Conservation (phyloP, 2,888 invertebrate species). For the Noctuana brunneofusca region DNA sequence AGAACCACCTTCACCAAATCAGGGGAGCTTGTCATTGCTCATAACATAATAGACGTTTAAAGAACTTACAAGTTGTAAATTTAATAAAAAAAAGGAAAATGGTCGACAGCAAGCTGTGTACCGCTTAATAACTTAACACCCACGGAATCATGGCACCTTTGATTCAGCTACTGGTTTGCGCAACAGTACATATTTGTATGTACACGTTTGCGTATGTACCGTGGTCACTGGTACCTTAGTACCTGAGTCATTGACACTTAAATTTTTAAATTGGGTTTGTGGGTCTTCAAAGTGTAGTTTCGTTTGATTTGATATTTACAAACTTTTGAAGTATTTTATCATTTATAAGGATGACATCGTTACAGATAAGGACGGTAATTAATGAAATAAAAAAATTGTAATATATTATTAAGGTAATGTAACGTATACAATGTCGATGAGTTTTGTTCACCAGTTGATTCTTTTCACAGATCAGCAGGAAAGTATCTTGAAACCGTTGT, state of each 20-base stretch:
- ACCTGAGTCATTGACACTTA: slow-evolving; percentile 13
- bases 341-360: not conserved
- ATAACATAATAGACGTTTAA: not conserved
- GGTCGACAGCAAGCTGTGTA: not conserved
- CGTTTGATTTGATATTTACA: not conserved
- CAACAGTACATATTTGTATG: slow-evolving; percentile 13
- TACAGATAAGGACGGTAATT: too few species aligned
- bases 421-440: too few species aligned
- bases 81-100: slow-evolving; percentile 5
- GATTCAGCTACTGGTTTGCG: slow-evolving; percentile 21
- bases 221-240: not conserved
- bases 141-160: slow-evolving; percentile 3
- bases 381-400: too few species aligned
- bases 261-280: slow-evolving; percentile 14
- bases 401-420: too few species aligned
- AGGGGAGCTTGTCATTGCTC: not conserved
- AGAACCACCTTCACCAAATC: not conserved
- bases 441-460: too few species aligned
- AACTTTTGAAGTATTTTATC: too few species aligned
- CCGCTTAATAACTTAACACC: slow-evolving; percentile 12
- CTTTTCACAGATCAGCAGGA: too few species aligned
- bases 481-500: too few species aligned
- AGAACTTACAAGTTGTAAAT: not conserved
- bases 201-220: not conserved
- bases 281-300: not conserved